These are phyloP conservation scores for Propithecus perrieri DNA, from an alignment of 2,797 vertebrate species.

Conservation along the genomic window DNA sequence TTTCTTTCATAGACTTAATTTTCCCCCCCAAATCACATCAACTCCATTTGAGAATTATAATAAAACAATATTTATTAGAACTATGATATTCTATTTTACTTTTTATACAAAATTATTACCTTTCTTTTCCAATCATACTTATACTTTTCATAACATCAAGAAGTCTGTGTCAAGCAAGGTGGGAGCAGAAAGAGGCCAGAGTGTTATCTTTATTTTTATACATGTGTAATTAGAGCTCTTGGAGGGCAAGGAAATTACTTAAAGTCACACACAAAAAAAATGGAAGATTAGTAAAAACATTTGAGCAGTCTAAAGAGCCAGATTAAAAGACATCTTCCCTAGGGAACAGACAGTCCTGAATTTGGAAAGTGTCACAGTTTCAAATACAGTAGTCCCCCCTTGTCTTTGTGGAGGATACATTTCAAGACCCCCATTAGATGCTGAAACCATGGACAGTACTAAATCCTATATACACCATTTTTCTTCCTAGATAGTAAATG, in stretches of 20 bases:
- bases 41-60: conserved; percentile 36
- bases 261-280: neutral
- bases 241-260: neutral
- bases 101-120: conserved; percentile 11
- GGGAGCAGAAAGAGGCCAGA: neutral
- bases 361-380: neutral
- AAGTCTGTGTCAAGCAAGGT: neutral
- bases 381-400: neutral
- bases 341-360: neutral
- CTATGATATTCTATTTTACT: neutral
- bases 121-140: conserved; percentile 13
- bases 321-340: neutral
- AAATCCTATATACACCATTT: too few relatives aligned
- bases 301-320: neutral
- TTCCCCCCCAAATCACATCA: neutral
- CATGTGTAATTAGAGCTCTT: neutral
- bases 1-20: neutral
- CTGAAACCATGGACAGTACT: neutral
- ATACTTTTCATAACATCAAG: neutral
- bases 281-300: neutral
- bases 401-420: neutral
- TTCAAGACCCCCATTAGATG: neutral
- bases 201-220: conserved; percentile 11
- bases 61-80: conserved; percentile 25
- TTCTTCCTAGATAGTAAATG: neutral